phyloP scores from a whole-genome alignment of 2,888 invertebrate species.

The Trissolcus brochymenae region DNA sequence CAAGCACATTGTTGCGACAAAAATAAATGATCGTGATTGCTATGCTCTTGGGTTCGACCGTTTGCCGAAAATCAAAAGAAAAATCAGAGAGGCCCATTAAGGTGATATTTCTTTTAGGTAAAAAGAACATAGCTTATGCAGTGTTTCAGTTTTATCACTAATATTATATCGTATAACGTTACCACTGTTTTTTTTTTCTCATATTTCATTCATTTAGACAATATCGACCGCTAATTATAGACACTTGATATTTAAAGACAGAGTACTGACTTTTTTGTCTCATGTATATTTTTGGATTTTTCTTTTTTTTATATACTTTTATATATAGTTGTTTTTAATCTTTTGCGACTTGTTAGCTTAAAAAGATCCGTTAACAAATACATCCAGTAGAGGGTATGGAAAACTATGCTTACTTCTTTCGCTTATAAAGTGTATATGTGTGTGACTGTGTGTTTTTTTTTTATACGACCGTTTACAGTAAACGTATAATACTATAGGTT shows the following conservation, averaged over 20 bases:
- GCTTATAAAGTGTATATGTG: slow-evolving; percentile 65
- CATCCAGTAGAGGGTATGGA: slow-evolving; percentile 69
- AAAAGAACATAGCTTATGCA: slow-evolving; percentile 71
- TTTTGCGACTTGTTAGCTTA: slow-evolving; percentile 58
- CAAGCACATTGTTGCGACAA: slow-evolving; percentile 36
- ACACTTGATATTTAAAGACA: slow-evolving; percentile 74
- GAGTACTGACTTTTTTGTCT: slow-evolving; percentile 61
- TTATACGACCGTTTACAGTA: slow-evolving; percentile 67
- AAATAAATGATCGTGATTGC: slow-evolving; percentile 43
- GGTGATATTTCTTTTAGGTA: slow-evolving; percentile 63
- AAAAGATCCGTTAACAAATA: slow-evolving; percentile 65
- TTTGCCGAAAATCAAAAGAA: slow-evolving; percentile 39
- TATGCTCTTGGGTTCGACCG: slow-evolving; percentile 12
- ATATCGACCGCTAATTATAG: slow-evolving; percentile 73
- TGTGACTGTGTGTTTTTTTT: slow-evolving; percentile 56
- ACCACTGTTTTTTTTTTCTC: slow-evolving; percentile 67
- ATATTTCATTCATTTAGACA: slow-evolving; percentile 71
- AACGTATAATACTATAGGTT: slow-evolving; percentile 70
- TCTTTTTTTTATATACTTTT: slow-evolving; percentile 41
- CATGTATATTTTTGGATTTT: slow-evolving; percentile 47
- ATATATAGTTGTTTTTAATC: slow-evolving; percentile 48
- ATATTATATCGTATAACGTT: slow-evolving; percentile 68
- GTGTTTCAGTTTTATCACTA: slow-evolving; percentile 67
- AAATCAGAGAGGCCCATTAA: slow-evolving; percentile 47
- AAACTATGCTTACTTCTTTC: slow-evolving; percentile 68